phyloP scores from a whole-genome alignment of 2,113 vertebrate species.

The chimpanzee (Pan troglodytes) region NHGRI_mPanTro3-v2.1_pri NC_072403.2:59984001-59984500 shows the following conservation, averaged over 20 bases:
- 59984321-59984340: not conserved
- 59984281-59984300: not conserved
- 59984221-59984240: not conserved
- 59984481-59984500: too few species aligned
- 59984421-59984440: not conserved
- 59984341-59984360: not conserved
- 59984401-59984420: not conserved
- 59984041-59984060: not conserved
- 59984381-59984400: not conserved
- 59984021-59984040: not conserved
- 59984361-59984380: not conserved
- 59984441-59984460: not conserved
- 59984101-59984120: fast-evolving
- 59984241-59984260: not conserved
- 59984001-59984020: not conserved
- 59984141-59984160: not conserved
- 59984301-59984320: not conserved
- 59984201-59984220: not conserved
- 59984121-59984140: not conserved
- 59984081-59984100: not conserved
- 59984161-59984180: not conserved
- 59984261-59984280: not conserved
- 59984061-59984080: not conserved
- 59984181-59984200: not conserved
- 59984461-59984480: not conserved